These are phyloP conservation scores for Brachypalpus laphriformis DNA, from an alignment of 2,888 invertebrate species.

Conservation along the genomic window DNA sequence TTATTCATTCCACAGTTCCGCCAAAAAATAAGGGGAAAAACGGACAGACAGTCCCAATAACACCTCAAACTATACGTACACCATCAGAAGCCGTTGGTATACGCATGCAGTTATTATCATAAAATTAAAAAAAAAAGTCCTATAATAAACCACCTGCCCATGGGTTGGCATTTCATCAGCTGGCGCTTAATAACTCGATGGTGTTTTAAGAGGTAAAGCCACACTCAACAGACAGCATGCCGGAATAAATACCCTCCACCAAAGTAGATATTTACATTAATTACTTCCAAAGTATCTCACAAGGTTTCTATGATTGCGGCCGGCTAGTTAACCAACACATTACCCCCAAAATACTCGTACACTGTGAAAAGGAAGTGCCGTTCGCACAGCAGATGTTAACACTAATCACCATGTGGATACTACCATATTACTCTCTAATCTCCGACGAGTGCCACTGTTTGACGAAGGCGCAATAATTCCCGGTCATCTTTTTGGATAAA, in stretches of 20 bases:
- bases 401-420: constrained; percentile 25
- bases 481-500: constrained; percentile 24
- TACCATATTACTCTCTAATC: constrained; percentile 30
- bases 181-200: constrained; percentile 57
- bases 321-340: not conserved
- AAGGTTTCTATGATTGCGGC: not conserved
- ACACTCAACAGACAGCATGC: not conserved
- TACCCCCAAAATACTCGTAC: not conserved
- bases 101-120: constrained; percentile 45
- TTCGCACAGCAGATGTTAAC: constrained; percentile 43
- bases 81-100: constrained; percentile 14
- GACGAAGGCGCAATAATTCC: constrained; percentile 43
- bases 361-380: not conserved
- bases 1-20: constrained; percentile 30
- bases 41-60: not conserved
- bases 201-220: constrained; percentile 1
- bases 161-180: constrained; percentile 50
- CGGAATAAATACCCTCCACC: constrained; percentile 6
- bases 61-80: not conserved
- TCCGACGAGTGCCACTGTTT: constrained; percentile 38
- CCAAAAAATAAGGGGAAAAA: not conserved
- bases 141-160: constrained; percentile 69
- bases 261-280: constrained; percentile 24
- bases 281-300: not conserved
- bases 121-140: constrained; percentile 61